Base-by-base conservation (phyloP, 2,113 vertebrate species). In the Rhinoptilus africanus region DNA sequence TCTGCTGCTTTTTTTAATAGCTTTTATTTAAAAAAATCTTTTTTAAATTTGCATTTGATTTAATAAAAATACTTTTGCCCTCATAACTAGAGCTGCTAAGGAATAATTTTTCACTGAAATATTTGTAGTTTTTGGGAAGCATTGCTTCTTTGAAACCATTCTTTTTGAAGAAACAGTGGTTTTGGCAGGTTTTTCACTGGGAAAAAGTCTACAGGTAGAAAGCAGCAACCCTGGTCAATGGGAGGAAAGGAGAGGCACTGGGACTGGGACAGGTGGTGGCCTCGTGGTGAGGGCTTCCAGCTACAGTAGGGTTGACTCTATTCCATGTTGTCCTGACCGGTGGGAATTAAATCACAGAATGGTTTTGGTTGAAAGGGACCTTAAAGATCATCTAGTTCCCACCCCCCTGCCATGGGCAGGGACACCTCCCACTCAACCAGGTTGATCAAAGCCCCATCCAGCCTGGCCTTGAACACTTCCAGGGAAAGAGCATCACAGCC, bases 221-320 rank as follows among this genome's bases (percentile, higher is more conserved):
- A 72, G 8, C 18, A 63, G n/a, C 48, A 68, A 4, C 85, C 48
- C 20, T 75, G 69, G 28, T 74, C 26, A 47, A 17, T 4, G 0
- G 7, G 10, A 89, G 41, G 26, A 79, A 68, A 47, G 9, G 11
- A 86, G 39, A 72, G 18, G 14, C 41, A 18, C 14, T 23, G 37
- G 23, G 23, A 47, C 15, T 1, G 2, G 74, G 56, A 41, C 13
- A 41, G 59, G 11, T 0, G 0, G 23, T 75, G 75, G 51, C 59
- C 16, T 85, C 37, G 4, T 35, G 63, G 22, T 71, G 47, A 23
- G 4, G 27, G 13, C 54, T 59, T 85, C 45, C 48, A 75, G 15
- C 48, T 50, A 30, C 41, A 14, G 8, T 34, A 41, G 43, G 34
- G 57, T 11, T 72, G 62, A 56, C 68, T 19, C 24, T 41, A 14